phyloP scores from a whole-genome alignment of 2,797 vertebrate genomes.

The Parauchenoglanis ngamensis region DNA sequence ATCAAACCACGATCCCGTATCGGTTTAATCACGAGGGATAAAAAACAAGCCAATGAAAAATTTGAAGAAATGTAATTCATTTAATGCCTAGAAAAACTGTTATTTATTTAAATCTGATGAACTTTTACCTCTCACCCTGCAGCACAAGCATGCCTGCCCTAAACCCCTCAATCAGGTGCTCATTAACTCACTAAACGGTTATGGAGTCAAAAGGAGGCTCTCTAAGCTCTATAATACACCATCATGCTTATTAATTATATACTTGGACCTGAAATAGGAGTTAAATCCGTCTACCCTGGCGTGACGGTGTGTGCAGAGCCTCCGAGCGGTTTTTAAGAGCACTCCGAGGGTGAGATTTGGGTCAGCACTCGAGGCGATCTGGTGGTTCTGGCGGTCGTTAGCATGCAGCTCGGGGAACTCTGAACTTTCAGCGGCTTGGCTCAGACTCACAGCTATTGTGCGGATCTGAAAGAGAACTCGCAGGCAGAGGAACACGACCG shows the following conservation, averaged over 20 bases:
- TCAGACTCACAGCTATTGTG: slow-evolving; percentile 36
- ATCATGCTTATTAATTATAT: background rate
- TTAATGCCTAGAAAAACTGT: no score
- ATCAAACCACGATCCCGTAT: no score
- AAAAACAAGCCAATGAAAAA: no score
- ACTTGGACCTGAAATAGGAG: no score
- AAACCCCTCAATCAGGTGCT: background rate
- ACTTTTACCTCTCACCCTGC: background rate
- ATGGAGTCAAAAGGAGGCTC: background rate
- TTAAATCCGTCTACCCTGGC: background rate
- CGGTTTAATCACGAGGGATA: no score
- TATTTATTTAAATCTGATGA: no score
- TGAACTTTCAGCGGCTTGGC: slow-evolving; percentile 38
- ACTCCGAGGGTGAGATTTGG: background rate
- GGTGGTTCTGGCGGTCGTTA: slow-evolving; percentile 33
- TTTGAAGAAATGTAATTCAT: no score
- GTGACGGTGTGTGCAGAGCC: background rate
- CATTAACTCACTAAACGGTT: background rate
- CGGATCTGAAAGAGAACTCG: background rate
- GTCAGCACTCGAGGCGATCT: slow-evolving; percentile 14
- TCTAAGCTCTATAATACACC: background rate
- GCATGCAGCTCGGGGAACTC: slow-evolving; percentile 37
- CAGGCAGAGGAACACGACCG: background rate
- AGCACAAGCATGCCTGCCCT: background rate
- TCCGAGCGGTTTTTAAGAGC: background rate